These are phyloP conservation scores for Macrotus californicus DNA, from an alignment of 2,113 vertebrate genomes.

Conservation along the genomic window DNA sequence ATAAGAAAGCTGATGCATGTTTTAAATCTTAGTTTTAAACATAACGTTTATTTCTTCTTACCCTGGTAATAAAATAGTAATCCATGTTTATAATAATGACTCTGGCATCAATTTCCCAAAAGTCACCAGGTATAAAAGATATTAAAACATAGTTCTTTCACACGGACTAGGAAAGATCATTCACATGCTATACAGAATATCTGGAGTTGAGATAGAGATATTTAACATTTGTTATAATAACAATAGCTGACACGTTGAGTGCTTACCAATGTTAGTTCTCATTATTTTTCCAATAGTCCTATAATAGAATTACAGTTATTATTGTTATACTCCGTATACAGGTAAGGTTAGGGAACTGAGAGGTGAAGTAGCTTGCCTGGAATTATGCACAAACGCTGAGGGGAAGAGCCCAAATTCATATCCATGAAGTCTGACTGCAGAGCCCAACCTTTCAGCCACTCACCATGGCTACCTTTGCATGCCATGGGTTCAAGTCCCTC, in stretches of 20 bases:
- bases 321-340: neutral
- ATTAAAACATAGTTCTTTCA: neutral
- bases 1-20: neutral
- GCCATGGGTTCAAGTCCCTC: neutral
- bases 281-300: neutral
- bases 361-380: neutral
- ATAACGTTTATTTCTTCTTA: neutral
- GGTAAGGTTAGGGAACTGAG: neutral
- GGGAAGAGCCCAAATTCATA: neutral
- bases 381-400: neutral
- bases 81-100: neutral
- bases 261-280: neutral
- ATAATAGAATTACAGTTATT: neutral
- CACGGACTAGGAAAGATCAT: neutral
- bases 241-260: neutral
- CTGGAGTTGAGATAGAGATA: neutral
- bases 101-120: neutral
- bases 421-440: neutral
- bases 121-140: neutral
- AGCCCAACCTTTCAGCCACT: rapidly evolving
- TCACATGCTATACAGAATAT: neutral
- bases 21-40: neutral
- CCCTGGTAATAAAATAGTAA: neutral
- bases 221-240: neutral
- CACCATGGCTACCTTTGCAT: neutral